Evolutionary conservation across 2,113 vertebrate species (phyloP).

Genomic region (Microcebus tavaratra): DNA sequence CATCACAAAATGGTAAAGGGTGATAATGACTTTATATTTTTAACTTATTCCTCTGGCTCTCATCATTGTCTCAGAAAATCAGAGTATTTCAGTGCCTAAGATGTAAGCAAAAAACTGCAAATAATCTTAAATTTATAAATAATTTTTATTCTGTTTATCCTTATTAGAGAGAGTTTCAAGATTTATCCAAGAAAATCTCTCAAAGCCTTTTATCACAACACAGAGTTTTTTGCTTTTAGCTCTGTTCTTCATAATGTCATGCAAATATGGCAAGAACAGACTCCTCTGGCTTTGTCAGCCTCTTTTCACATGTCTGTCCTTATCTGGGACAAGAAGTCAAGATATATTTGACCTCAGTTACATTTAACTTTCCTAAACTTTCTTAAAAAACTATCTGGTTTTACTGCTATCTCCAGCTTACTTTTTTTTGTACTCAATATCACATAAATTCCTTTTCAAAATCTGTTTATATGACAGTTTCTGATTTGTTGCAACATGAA

Average conservation of each 20-base stretch:
- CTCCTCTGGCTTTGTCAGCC: neutral
- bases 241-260: neutral
- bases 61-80: constrained; percentile 29
- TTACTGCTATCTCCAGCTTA: neutral
- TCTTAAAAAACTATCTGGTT: neutral
- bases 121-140: neutral
- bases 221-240: neutral
- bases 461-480: neutral
- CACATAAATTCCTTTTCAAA: neutral
- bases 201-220: neutral
- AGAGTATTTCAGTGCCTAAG: neutral
- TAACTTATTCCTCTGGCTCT: neutral
- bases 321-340: neutral
- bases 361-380: neutral
- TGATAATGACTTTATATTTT: neutral
- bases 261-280: neutral
- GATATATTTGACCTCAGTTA: neutral
- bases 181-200: neutral
- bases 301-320: neutral
- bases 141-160: neutral
- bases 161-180: neutral
- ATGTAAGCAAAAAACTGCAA: neutral
- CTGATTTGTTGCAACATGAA: neutral
- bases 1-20: neutral
- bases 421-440: neutral